A percentile compares a stretch with the other conserved stretches of the same genome.
Conservation (phyloP, 2,113 vertebrate genomes). For the Campylorhamphus procurvoides region DNA sequence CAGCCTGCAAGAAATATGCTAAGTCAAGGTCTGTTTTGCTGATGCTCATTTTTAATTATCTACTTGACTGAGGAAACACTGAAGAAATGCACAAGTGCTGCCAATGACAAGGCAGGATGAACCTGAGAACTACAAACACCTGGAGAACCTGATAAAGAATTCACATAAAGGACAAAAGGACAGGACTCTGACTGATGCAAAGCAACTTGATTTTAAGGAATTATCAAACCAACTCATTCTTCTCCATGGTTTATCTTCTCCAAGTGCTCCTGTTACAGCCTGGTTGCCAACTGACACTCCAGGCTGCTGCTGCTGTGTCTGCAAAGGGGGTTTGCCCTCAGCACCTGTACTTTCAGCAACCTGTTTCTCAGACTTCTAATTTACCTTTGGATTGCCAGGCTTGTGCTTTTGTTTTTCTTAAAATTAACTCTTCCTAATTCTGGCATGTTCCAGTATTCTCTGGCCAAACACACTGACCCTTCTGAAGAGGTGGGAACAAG, state of each 20-base stretch:
- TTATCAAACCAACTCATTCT: not conserved
- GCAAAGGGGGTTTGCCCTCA: not conserved
- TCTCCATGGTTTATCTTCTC: not conserved
- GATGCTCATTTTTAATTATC: not conserved
- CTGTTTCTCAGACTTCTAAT: not conserved
- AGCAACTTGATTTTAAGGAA: not conserved
- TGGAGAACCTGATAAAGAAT: not conserved
- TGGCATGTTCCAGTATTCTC: not conserved
- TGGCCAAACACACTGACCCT: not conserved
- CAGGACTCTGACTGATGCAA: not conserved
- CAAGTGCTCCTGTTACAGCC: not conserved
- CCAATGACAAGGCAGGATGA: not conserved
- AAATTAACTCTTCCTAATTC: not conserved
- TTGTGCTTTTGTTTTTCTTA: too few relatives aligned
- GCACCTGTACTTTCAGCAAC: not conserved
- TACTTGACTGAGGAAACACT: fast-evolving
- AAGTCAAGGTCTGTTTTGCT: not conserved
- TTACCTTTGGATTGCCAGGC: not conserved
- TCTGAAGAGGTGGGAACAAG: not conserved
- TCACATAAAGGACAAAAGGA: not conserved
- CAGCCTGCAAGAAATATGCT: not conserved
- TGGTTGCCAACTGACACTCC: not conserved
- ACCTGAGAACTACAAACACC: not conserved
- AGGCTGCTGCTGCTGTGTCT: not conserved
- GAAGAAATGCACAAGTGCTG: not conserved